A percentile compares a stretch with the other conserved stretches of the same genome.
Conservation (phyloP, 2,888 invertebrate species). For the Merodon equestris region DNA sequence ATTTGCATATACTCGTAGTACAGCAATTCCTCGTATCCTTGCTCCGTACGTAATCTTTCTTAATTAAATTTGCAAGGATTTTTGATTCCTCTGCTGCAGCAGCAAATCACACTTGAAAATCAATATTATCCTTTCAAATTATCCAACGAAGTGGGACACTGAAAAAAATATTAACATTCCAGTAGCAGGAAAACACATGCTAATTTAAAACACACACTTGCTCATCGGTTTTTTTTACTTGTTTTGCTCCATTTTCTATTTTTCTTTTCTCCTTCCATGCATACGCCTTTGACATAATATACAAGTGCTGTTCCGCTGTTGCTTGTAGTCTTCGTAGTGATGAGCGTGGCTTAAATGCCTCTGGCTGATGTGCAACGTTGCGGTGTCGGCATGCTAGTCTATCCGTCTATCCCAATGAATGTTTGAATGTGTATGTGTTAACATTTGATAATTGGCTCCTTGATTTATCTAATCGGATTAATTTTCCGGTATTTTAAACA, state of each 20-base stretch:
- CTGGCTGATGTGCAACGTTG: not conserved
- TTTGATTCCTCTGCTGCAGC: constrained; percentile 31
- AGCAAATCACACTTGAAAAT: constrained; percentile 54
- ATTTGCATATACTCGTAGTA: constrained; percentile 42
- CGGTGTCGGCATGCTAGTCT: constrained; percentile 6
- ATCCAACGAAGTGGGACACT: not conserved
- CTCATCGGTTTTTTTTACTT: not conserved
- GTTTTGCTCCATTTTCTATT: not conserved
- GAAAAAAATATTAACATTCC: constrained; percentile 26
- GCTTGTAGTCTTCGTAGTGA: constrained; percentile 18
- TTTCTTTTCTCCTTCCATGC: constrained; percentile 10
- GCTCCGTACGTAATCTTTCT: constrained; percentile 52
- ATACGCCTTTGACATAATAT: constrained; percentile 36
- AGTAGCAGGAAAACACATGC: constrained; percentile 47
- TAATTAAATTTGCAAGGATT: constrained; percentile 59
- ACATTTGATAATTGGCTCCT: constrained; percentile 63
- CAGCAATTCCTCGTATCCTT: constrained; percentile 2
- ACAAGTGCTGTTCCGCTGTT: constrained; percentile 31
- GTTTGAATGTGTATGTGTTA: constrained; percentile 45
- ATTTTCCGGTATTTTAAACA: constrained; percentile 64
- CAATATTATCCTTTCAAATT: constrained; percentile 52
- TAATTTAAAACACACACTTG: constrained; percentile 53
- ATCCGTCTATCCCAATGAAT: not conserved
- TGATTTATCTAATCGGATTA: constrained; percentile 64
- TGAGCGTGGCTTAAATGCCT: constrained; percentile 14